Conservation (phyloP, 2,113 vertebrate genomes). For the Rhinoderma darwinii region DNA sequence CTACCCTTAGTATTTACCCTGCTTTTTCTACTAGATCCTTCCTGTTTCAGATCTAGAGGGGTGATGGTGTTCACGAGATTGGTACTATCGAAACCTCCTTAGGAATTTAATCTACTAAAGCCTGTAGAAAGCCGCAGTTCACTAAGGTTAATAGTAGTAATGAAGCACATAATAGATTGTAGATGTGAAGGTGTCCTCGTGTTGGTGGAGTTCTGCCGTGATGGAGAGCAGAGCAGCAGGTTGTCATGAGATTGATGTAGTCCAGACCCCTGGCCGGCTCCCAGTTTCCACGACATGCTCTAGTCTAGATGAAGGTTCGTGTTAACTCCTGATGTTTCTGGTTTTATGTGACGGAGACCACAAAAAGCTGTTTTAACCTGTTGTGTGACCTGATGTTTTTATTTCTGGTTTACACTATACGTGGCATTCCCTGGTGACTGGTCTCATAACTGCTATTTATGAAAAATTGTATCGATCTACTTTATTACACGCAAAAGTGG, state of each 20-base stretch:
- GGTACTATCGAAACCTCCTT: not conserved
- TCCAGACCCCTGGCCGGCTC: not conserved
- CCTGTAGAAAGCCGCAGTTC: not conserved
- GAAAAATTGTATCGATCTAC: too few relatives aligned
- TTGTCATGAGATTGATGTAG: not conserved
- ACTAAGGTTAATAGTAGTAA: not conserved
- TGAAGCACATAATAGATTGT: not conserved
- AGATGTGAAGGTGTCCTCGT: too few relatives aligned
- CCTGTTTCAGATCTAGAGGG: not conserved
- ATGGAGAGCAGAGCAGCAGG: not conserved
- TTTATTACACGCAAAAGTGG: too few relatives aligned
- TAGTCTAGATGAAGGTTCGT: constrained; percentile 18
- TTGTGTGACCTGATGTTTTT: not conserved
- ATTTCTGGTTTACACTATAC: not conserved
- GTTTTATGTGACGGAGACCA: not conserved
- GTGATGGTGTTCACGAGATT: not conserved
- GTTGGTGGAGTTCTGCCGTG: not conserved
- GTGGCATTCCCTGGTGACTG: not conserved
- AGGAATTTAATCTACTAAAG: not conserved
- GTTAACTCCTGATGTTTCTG: not conserved
- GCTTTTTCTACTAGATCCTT: not conserved
- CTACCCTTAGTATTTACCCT: too few relatives aligned
- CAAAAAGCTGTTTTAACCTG: not conserved
- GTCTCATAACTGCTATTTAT: too few relatives aligned
- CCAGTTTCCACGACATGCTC: not conserved